Base-by-base conservation (phyloP, 2,888 invertebrate genomes). In the Sinodicranocentrus sp. region DNA sequence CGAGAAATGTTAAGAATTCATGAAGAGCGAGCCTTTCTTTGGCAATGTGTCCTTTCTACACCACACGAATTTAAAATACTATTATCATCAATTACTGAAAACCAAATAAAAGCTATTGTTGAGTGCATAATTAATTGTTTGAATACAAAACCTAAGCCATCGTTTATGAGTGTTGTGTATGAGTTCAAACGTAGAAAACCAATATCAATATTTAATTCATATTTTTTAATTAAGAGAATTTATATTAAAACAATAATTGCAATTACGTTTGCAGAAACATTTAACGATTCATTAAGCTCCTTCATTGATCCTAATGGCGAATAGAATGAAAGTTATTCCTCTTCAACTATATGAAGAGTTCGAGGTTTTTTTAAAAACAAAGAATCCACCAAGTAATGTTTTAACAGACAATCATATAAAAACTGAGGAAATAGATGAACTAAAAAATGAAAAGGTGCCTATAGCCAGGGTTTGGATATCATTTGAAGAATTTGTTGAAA, bases 281-380 rank as follows among this genome's bases (percentile, higher is more conserved):
- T 67, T 43, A 43, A 15, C 17, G 39, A 13, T 23, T 10, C 13
- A 28, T 5, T 1, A 8, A 1, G 6, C 21, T 23, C 8, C 1
- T 8, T 21, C 3, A 6, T 44, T 3, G 39, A 3, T 8, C 6
- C 39, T 2, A 15, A 70, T 70, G 70, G 70, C 52, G n/a, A 15
- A 52, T 15, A 25, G 13, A 17, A 26, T 52, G 25, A 70, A 70
- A 70, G 48, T 70, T n/a, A 52, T 70, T n/a, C 70, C 70, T n/a
- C n/a, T 17, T 1, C 23, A 21, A 1, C 33, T 67, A 23, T 67
- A 23, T 17, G 48, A 43, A 3, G n/a, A 67, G 23, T 67, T 67
- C 44, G 13, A 67, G 17, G 15, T 15, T 2, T 67, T 67, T 67
- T 44, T 44, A 23, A 39, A 13, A 5, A 39, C 39, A 8, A 5